These are phyloP conservation scores for Calameuta filiformis DNA, from an alignment of 2,888 invertebrate species.

Conservation along the genomic window DNA sequence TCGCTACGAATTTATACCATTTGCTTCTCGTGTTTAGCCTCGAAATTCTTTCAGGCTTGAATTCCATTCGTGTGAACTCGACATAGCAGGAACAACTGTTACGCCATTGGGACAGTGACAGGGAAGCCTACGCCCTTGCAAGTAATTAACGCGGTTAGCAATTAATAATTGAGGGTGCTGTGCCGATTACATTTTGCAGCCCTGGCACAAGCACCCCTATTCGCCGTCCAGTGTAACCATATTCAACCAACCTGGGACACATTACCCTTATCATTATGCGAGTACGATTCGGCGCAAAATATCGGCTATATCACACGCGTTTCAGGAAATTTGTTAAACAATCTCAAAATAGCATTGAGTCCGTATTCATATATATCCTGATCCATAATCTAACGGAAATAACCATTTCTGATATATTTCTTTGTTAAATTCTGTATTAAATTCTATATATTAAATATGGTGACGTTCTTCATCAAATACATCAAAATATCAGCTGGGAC, in stretches of 20 bases:
- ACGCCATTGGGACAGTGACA: slow-evolving; percentile 57
- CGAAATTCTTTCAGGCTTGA: not conserved
- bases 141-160: slow-evolving; percentile 63
- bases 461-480: too few species aligned
- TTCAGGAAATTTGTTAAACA: not conserved
- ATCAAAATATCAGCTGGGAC: too few species aligned
- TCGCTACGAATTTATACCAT: not conserved
- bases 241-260: slow-evolving; percentile 40
- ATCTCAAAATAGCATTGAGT: not conserved
- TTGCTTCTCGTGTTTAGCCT: not conserved
- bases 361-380: not conserved
- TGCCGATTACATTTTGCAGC: slow-evolving; percentile 63
- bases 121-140: slow-evolving; percentile 52
- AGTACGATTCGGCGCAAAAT: slow-evolving; percentile 31
- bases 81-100: slow-evolving; percentile 11
- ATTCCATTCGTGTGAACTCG: not conserved
- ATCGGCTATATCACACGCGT: not conserved
- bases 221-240: slow-evolving; percentile 35
- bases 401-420: not conserved
- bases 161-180: slow-evolving; percentile 63
- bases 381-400: not conserved
- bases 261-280: slow-evolving; percentile 51
- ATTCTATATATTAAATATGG: too few species aligned
- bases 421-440: not conserved
- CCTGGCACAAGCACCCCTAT: slow-evolving; percentile 26